Conservation (phyloP, 2,888 invertebrate genomes). For the Cyrtodaria siliqua region DNA sequence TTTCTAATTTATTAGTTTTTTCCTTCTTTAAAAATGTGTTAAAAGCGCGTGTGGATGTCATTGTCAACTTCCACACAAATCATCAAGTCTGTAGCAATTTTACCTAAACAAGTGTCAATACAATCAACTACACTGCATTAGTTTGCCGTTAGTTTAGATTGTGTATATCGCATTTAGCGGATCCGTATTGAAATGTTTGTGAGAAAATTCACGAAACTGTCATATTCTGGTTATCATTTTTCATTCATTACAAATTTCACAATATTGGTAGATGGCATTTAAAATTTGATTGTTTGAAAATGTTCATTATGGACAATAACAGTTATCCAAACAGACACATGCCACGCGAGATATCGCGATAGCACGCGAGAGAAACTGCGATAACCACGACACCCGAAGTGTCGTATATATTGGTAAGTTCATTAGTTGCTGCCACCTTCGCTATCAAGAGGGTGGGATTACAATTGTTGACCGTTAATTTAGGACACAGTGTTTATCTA, state of each 20-base stretch:
- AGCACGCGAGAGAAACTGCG: conserved; percentile 57
- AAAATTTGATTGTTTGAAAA: conserved; percentile 5
- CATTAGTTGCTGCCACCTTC: conserved; percentile 46
- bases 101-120: too few species aligned
- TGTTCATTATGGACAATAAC: conserved; percentile 20
- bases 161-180: too few species aligned
- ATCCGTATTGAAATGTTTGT: conserved; percentile 21
- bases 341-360: conserved; percentile 49
- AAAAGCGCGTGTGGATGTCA: too few species aligned
- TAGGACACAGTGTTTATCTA: conserved; percentile 30
- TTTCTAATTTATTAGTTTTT: too few species aligned
- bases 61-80: too few species aligned
- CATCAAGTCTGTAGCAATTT: too few species aligned
- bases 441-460: conserved; percentile 10
- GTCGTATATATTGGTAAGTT: conserved; percentile 18
- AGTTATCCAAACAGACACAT: conserved; percentile 48
- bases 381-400: conserved; percentile 25
- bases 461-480: conserved; percentile 39
- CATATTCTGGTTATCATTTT: conserved; percentile 26
- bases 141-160: too few species aligned
- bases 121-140: too few species aligned
- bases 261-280: conserved; percentile 18
- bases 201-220: conserved; percentile 9
- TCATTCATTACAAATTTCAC: conserved; percentile 18
- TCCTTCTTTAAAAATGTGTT: too few species aligned